Percentiles rank a stretch among this genome's conserved stretches.
Conservation (phyloP, 2,888 invertebrate species). For the Epinotia bilunana region DNA sequence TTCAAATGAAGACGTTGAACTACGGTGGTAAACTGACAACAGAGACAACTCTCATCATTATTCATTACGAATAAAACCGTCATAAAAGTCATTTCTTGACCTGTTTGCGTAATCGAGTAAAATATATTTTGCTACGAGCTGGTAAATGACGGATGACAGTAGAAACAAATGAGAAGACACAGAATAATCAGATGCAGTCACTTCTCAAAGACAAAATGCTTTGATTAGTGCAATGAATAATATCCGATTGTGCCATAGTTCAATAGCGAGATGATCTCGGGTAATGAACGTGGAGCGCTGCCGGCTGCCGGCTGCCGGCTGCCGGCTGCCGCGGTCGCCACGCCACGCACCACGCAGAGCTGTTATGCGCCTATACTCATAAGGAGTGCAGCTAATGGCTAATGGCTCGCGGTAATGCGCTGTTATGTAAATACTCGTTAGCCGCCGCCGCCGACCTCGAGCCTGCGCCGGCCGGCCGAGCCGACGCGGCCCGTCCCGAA, state of each 20-base stretch:
- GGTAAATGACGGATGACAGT: not conserved
- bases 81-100: constrained; percentile 12
- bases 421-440: constrained; percentile 30
- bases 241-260: not conserved
- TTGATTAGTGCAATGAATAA: not conserved
- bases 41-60: constrained; percentile 14
- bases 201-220: not conserved
- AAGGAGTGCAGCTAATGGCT: constrained; percentile 29
- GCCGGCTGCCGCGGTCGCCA: not conserved
- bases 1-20: constrained; percentile 9
- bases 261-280: not conserved
- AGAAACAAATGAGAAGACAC: not conserved
- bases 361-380: constrained; percentile 4
- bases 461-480: not conserved
- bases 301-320: too few relatives aligned
- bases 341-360: not conserved
- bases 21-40: not conserved
- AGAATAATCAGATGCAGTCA: not conserved
- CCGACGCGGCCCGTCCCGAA: not conserved
- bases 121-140: not conserved
- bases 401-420: constrained; percentile 28
- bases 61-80: constrained; percentile 15
- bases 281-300: not conserved
- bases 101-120: constrained; percentile 2
- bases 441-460: constrained; percentile 15